Evolutionary conservation across 2,888 invertebrate genomes (phyloP).

Genomic region (Drosophila mercatorum): DNA sequence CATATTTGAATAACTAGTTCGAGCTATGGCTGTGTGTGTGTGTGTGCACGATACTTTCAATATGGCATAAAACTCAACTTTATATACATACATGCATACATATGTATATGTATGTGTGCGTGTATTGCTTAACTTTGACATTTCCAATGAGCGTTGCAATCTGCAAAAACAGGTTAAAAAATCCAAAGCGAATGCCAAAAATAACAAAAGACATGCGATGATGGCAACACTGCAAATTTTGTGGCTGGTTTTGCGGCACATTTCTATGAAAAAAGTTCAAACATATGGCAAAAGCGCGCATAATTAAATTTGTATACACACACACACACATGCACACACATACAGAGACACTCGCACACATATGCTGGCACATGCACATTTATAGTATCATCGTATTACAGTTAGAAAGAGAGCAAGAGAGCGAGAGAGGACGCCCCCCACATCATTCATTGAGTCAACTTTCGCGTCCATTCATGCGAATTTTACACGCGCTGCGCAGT

Average conservation of each 20-base stretch:
- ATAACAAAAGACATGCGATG: conserved; percentile 28
- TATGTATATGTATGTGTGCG: conserved; percentile 13
- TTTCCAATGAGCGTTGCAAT: conserved; percentile 73
- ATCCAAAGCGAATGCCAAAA: conserved; percentile 63
- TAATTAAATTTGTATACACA: conserved; percentile 68
- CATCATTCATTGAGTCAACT: conserved; percentile 64
- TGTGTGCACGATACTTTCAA: conserved; percentile 71
- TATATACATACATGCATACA: conserved; percentile 15
- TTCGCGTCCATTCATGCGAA: conserved; percentile 69
- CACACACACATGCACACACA: conserved; percentile 3
- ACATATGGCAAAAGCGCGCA: conserved; percentile 77
- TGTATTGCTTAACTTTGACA: conserved; percentile 77
- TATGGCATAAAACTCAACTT: conserved; percentile 62
- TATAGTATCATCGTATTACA: conserved; percentile 51
- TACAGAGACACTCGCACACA: conserved; percentile 2
- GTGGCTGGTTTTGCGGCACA: conserved; percentile 46
- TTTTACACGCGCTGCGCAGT: conserved; percentile 77
- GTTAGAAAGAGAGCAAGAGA: conserved; percentile 25
- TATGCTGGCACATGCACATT: conserved; percentile 17
- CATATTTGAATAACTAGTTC: conserved; percentile 80
- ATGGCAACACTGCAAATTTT: conserved; percentile 72
- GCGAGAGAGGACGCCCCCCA: conserved; percentile 19
- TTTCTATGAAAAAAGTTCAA: conserved; percentile 62
- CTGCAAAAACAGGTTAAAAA: conserved; percentile 75
- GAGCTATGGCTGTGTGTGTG: conserved; percentile 29